A percentile compares a stretch with the other conserved stretches of the same genome.
Conservation (phyloP, 2,113 vertebrate species). For the Sakesphorus luctuosus region DNA sequence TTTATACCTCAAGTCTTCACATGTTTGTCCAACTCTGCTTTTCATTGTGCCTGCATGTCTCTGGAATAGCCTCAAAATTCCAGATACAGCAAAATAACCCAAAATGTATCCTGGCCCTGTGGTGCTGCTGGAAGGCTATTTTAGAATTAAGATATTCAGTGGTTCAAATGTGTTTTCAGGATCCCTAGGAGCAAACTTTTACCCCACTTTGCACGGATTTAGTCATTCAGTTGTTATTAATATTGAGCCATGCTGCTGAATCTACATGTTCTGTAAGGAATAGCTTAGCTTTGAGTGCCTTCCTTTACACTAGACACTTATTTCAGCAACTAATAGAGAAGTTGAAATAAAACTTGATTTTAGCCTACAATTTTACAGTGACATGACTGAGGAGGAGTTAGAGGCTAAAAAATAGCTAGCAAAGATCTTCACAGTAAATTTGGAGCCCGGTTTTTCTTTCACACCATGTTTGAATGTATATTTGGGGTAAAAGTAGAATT, state of each 20-base stretch:
- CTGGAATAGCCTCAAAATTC: constrained; percentile 36
- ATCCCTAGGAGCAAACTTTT: constrained; percentile 50
- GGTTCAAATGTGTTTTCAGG: not conserved
- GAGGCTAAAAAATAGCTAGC: not conserved
- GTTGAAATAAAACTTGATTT: not conserved
- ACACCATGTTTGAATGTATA: not conserved
- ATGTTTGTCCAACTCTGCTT: constrained; percentile 17
- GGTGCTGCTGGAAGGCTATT: not conserved
- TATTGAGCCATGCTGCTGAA: constrained; percentile 31
- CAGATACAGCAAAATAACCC: constrained; percentile 14
- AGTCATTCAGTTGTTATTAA: constrained; percentile 36
- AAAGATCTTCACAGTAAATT: not conserved
- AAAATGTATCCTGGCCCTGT: not conserved
- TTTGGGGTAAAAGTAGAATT: not conserved
- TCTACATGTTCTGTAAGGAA: constrained; percentile 37
- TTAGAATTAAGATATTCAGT: constrained; percentile 12
- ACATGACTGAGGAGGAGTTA: not conserved
- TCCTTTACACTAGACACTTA: not conserved
- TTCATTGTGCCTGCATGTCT: not conserved
- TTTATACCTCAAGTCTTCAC: constrained; percentile 34
- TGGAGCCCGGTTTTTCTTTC: not conserved
- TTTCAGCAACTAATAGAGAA: constrained; percentile 1
- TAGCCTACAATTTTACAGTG: not conserved
- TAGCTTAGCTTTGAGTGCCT: constrained; percentile 26
- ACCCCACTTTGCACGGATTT: constrained; percentile 47